Base-by-base conservation (phyloP, 2,888 invertebrate genomes). In the Parnassius apollo region DNA sequence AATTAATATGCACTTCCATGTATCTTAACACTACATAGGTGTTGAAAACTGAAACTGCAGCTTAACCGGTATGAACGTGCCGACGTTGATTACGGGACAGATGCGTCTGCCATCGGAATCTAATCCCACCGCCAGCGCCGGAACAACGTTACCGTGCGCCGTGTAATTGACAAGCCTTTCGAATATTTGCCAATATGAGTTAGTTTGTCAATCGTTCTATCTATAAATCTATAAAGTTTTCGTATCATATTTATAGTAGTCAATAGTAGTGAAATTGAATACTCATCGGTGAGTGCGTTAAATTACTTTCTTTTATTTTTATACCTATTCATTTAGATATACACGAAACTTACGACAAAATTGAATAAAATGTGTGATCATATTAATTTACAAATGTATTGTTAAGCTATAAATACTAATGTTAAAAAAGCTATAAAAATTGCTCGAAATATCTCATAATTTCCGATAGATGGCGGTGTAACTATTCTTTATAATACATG, bases 21-120 rank as follows among this genome's bases (percentile, higher is more conserved):
- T 13, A 44, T 44, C 18, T 50, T 48, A 49, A 54, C 52, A 65
- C 59, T 68, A 78, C 79, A 77, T 76, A 78, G 72, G 68, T 74
- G 80, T 78, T 76, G 77, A 70, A 73, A 74, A 72, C 66, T 65
- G 65, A 67, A 73, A 69, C 71, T 71, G 72, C 74, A 74, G 69
- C 60, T 35, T 72, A 73, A 75, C 42, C 56, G 13, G 18, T 64
- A 76, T 78, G 78, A 82, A 82, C 82, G 81, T 81, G 75, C 77
- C 75, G 71, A 67, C 78, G 75, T 80, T 81, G 80, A 84, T 85
- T 85, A 81, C 78, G 75, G 77, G 77, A 76, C 82, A 82, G 78
- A 81, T 81, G 82, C 80, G 79, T 77, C 80, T 81, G 80, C 84
- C 81, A 82, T 82, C 77, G 80, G 78, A 88, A 86, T 84, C 83